Evolutionary conservation across 2,888 invertebrate species (phyloP).

Genomic region (Leistus spinibarbis): DNA sequence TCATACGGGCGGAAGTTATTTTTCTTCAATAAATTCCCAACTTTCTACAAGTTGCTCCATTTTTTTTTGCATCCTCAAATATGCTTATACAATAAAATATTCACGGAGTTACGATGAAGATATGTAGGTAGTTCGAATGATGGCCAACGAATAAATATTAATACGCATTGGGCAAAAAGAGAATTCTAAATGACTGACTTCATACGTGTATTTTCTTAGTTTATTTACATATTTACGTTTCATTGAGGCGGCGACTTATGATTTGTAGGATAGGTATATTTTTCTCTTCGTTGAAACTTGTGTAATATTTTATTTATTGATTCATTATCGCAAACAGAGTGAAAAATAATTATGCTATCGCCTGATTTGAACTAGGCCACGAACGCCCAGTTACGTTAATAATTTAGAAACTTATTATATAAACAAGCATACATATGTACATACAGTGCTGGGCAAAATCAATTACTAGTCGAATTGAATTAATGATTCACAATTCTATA

Average conservation of each 20-base stretch:
- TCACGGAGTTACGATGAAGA: not conserved
- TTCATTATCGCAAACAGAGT: too few species aligned
- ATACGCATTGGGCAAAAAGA: not conserved
- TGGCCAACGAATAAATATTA: not conserved
- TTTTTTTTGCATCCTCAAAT: not conserved
- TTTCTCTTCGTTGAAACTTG: too few species aligned
- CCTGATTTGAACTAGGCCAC: too few species aligned
- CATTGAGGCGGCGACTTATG: not conserved
- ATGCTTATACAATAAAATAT: slow-evolving; percentile 18
- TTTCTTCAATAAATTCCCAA: slow-evolving; percentile 18
- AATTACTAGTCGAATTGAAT: too few species aligned
- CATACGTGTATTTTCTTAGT: not conserved
- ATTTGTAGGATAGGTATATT: too few species aligned
- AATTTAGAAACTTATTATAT: too few species aligned
- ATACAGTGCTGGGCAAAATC: too few species aligned
- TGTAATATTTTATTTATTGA: too few species aligned
- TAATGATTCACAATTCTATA: too few species aligned
- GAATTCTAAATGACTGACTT: not conserved
- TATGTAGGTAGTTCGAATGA: not conserved
- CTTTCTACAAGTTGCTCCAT: not conserved
- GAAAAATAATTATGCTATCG: too few species aligned
- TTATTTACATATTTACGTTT: not conserved
- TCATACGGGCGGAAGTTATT: slow-evolving; percentile 8
- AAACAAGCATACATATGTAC: too few species aligned
- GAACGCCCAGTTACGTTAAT: too few species aligned